Conservation (phyloP, 2,113 vertebrate genomes). For the Machaerirhynchus nigripectus region DNA sequence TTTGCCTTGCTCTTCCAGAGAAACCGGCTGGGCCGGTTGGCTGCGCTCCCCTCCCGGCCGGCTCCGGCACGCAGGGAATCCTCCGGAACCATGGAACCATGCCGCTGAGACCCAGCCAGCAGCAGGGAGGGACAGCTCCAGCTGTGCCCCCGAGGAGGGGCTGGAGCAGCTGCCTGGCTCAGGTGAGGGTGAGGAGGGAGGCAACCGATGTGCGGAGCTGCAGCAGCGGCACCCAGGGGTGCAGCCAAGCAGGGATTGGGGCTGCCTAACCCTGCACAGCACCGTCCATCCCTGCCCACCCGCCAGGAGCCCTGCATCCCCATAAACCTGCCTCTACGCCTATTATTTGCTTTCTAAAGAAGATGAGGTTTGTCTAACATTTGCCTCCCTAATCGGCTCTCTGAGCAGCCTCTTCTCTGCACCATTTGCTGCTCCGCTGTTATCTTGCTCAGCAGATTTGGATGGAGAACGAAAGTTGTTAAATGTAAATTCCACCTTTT, state of each 20-base stretch:
- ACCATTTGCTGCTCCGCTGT: constrained; percentile 29
- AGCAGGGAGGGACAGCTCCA: background rate
- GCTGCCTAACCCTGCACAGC: constrained; percentile 22
- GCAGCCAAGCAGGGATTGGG: background rate
- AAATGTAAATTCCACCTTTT: constrained; percentile 67
- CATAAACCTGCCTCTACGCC: background rate
- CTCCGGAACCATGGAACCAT: background rate
- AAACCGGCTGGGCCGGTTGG: constrained; percentile 50
- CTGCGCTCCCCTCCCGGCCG: background rate
- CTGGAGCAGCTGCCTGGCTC: background rate
- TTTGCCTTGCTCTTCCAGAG: background rate
- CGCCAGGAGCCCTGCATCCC: background rate
- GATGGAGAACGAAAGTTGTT: constrained; percentile 58
- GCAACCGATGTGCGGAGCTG: background rate
- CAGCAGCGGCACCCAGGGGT: background rate
- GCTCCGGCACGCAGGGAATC: constrained; percentile 38
- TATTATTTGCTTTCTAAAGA: constrained; percentile 49
- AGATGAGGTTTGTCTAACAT: constrained; percentile 59
- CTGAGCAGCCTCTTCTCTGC: constrained; percentile 54
- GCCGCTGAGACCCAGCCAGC: background rate
- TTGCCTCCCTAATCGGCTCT: constrained; percentile 59
- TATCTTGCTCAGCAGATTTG: constrained; percentile 66
- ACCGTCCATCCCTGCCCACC: background rate
- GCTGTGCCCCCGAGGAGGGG: background rate
- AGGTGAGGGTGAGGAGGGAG: background rate